phyloP scores from a whole-genome alignment of 1,140 invertebrate species.

The Ladona fulva region DNA sequence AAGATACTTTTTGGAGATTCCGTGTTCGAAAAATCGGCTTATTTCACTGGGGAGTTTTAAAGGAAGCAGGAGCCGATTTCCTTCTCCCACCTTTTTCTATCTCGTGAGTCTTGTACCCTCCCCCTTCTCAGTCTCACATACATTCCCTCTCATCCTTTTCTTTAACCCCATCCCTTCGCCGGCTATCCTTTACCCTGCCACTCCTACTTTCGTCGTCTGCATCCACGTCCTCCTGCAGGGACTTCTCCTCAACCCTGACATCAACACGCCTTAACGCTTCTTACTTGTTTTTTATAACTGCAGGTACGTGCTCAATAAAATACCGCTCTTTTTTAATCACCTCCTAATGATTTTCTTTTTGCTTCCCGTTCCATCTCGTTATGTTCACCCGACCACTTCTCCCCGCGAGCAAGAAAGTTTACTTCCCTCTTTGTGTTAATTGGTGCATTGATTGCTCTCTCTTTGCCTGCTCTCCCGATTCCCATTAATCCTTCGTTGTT shows the following conservation, averaged over 20 bases:
- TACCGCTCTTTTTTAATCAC: not conserved
- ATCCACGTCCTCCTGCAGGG: not conserved
- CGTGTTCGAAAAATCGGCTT: no score
- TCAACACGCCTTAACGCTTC: conserved; percentile 3
- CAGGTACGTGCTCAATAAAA: not conserved
- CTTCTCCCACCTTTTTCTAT: not conserved
- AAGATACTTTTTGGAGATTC: no score
- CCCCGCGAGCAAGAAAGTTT: not conserved
- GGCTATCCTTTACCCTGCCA: not conserved
- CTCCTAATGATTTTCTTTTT: not conserved
- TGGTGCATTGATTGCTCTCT: no score
- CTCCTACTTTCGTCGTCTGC: not conserved
- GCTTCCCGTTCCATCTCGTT: not conserved
- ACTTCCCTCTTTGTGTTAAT: no score
- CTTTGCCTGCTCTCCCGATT: no score
- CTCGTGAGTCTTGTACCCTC: not conserved
- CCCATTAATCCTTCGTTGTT: no score
- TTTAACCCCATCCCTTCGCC: not conserved
- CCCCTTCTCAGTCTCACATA: not conserved
- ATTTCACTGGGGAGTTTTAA: not conserved
- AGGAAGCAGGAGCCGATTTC: not conserved
- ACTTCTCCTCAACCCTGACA: not conserved
- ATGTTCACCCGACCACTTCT: not conserved
- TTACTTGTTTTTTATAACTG: not conserved
- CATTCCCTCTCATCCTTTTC: not conserved